phyloP scores from a whole-genome alignment of 2,113 vertebrate genomes.

The Naja naja region DNA sequence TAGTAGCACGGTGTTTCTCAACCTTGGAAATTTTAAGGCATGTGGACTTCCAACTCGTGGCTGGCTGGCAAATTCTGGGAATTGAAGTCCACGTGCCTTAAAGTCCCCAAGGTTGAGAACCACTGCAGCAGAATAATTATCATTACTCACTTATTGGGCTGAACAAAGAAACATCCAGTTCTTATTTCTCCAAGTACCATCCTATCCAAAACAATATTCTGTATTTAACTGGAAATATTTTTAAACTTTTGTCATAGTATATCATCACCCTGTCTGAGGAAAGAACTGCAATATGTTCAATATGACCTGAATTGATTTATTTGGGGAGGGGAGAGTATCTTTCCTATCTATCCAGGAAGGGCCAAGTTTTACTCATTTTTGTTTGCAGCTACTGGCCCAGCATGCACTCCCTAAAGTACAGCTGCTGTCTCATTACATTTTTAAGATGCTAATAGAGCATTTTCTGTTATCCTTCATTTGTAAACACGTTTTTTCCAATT shows the following conservation, averaged over 20 bases:
- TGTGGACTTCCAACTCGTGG: not conserved
- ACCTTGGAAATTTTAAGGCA: not conserved
- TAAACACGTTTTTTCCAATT: not conserved
- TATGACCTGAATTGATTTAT: not conserved
- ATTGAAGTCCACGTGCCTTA: not conserved
- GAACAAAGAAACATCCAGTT: too few relatives aligned
- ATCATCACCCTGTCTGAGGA: not conserved
- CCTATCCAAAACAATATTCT: not conserved
- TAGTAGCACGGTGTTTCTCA: not conserved
- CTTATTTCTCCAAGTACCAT: not conserved
- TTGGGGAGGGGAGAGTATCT: too few relatives aligned
- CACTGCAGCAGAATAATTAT: not conserved
- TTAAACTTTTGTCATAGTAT: not conserved
- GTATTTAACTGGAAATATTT: not conserved
- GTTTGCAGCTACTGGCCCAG: not conserved
- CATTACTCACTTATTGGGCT: not conserved
- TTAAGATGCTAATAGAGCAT: too few relatives aligned
- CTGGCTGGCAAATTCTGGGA: not conserved
- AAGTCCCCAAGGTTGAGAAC: not conserved
- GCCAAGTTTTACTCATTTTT: not conserved
- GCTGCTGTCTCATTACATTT: not conserved
- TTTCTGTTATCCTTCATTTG: not conserved
- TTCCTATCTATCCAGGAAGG: not conserved
- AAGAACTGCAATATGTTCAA: not conserved
- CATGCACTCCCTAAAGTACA: not conserved